phyloP scores from a whole-genome alignment of 2,888 invertebrate species.

The Drosophila falleni region DNA sequence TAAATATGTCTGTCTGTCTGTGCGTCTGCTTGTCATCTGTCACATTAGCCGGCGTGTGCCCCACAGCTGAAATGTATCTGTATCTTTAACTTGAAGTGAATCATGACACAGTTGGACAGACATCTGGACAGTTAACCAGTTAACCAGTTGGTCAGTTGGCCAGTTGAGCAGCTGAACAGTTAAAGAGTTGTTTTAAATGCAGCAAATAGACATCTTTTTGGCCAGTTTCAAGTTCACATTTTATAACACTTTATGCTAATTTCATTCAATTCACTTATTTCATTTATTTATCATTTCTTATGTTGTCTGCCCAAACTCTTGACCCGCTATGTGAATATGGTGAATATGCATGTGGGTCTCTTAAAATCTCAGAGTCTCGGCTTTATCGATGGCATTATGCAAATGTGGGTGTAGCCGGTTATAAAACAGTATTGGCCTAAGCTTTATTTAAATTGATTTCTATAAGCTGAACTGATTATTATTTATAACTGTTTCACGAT shows the following conservation, averaged over 20 bases:
- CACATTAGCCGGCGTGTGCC: conserved; percentile 57
- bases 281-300: conserved; percentile 18
- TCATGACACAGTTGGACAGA: conserved; percentile 68
- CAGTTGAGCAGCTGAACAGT: conserved; percentile 9
- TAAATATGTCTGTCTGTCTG: background rate
- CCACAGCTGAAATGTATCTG: conserved; percentile 53
- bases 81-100: conserved; percentile 53
- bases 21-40: conserved; percentile 45
- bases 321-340: conserved; percentile 45
- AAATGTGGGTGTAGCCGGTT: conserved; percentile 71
- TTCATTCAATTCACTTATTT: conserved; percentile 24
- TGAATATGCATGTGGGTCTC: conserved; percentile 7
- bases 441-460: conserved; percentile 43
- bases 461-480: conserved; percentile 19
- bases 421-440: conserved; percentile 49
- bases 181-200: conserved; percentile 26
- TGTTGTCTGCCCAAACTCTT: conserved; percentile 34
- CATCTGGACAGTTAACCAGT: conserved; percentile 5
- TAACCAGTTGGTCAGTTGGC: background rate
- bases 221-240: conserved; percentile 71
- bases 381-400: conserved; percentile 44
- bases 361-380: background rate
- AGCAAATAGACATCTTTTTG: conserved; percentile 33
- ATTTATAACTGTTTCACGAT: conserved; percentile 61
- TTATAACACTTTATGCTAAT: conserved; percentile 66